Evolutionary conservation across 2,797 vertebrate genomes (phyloP), one percentile per base, ranked within the genome.

Genomic region (Hydrophis major): DNA sequence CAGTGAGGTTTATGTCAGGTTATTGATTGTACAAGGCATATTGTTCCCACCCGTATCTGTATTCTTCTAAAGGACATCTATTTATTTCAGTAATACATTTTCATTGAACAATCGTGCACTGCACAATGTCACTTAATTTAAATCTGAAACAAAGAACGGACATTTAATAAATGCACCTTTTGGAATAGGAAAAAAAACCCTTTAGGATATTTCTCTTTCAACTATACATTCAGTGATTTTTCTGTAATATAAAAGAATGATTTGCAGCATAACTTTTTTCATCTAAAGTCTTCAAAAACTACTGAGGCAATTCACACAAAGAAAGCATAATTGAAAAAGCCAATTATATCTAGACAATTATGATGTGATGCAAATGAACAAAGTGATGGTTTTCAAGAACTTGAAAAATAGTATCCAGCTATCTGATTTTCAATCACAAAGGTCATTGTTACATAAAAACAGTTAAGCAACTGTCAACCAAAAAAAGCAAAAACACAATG

Each of bases 41-140:
- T 37, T 92, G 55, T 74, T 74, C 66, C 57, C 27, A 50, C 37
- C 11, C 87, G 59, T 56, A 78, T 78, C 55, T 25, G 47, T 18
- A 74, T 89, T 78, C 32, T 92, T 92, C 57, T 78, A 92, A 89
- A 66, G 55, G 22, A 78, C 50, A 78, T 10, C 63, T 89, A 59
- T 89, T 88, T 92, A 57, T 92, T 89, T 78, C 66, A 89, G 32
- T 92, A 42, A 50, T 92, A 83, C 10, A 20, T 56, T 74, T 13
- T 59, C 42, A 88, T 47, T 92, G 50, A 92, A 88, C 55, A 69
- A 16, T 88, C 22, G 69, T 28, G 14, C 69, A 69, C 60, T 92
- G 47, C 32, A 88, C 53, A 88, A 16, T 11, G 61, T 87, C 63
- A 56, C 13, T 42, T 86, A 20, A 22, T 87, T 74, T 89, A 66